Evolutionary conservation across 1,140 invertebrate species (phyloP).

Genomic region (Apis dorsata): DNA sequence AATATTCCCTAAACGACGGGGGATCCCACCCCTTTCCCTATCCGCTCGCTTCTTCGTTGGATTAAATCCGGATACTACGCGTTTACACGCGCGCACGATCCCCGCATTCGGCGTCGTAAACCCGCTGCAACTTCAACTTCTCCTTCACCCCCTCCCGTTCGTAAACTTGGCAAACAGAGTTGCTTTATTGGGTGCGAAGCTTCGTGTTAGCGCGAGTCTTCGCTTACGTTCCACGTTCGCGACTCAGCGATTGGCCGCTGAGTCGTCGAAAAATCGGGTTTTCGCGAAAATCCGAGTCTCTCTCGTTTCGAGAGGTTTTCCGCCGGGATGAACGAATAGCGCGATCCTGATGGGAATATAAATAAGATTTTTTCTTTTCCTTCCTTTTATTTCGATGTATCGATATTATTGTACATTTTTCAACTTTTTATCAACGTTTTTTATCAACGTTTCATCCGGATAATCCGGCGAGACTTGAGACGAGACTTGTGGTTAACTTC

Average conservation of each 20-base stretch:
- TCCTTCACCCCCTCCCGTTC: conserved; percentile 12
- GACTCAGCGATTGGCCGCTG: neutral
- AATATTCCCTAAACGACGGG: conserved; percentile 14
- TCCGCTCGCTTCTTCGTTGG: conserved; percentile 11
- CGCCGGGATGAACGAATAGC: too few species aligned
- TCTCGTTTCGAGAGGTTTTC: too few species aligned
- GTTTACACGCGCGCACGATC: conserved; percentile 28
- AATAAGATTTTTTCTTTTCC: too few species aligned
- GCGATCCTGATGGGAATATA: too few species aligned
- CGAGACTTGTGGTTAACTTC: too few species aligned
- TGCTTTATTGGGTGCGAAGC: conserved; percentile 57
- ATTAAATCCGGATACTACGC: conserved; percentile 34
- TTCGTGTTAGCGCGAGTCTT: conserved; percentile 48
- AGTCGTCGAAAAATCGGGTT: neutral
- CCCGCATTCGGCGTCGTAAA: conserved; percentile 4
- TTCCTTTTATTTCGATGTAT: too few species aligned
- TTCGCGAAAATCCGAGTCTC: too few species aligned
- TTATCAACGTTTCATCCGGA: too few species aligned
- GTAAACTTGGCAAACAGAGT: conserved; percentile 68
- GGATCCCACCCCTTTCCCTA: neutral
- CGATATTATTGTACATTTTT: too few species aligned
- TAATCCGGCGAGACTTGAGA: too few species aligned
- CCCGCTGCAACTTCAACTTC: conserved; percentile 45
- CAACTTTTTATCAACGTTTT: too few species aligned
- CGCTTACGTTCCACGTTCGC: neutral